Conservation (phyloP, 1,140 invertebrate genomes). For the Hermatobates lingyangjiaoensis region DNA sequence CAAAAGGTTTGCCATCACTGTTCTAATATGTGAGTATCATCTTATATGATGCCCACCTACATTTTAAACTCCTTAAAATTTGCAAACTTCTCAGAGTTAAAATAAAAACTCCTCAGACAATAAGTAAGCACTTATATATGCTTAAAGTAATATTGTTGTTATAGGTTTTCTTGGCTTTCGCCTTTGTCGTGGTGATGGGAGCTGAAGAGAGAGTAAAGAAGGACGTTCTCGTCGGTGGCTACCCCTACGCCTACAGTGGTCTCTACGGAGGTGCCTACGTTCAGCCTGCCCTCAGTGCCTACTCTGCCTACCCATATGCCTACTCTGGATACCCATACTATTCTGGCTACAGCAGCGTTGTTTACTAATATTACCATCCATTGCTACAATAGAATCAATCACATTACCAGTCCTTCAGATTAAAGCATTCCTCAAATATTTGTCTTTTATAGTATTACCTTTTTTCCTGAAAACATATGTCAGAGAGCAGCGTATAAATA, state of each 20-base stretch:
- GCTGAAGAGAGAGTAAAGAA: slow-evolving; percentile 10
- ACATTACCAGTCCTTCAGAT: background rate
- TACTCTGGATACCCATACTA: background rate
- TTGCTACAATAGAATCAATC: background rate
- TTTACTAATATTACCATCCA: background rate
- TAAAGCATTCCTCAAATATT: too few relatives aligned
- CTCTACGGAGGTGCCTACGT: background rate
- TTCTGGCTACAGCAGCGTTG: background rate
- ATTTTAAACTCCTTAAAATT: too few relatives aligned
- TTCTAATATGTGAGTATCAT: too few relatives aligned
- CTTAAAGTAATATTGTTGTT: background rate
- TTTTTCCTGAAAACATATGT: too few relatives aligned
- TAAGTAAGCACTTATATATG: too few relatives aligned
- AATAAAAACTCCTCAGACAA: too few relatives aligned
- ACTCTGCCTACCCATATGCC: slow-evolving; percentile 7
- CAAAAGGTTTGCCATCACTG: too few relatives aligned
- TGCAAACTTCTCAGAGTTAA: too few relatives aligned
- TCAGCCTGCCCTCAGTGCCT: background rate
- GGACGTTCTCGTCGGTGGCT: slow-evolving; percentile 7
- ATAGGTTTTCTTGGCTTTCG: slow-evolving; percentile 2
- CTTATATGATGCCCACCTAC: too few relatives aligned
- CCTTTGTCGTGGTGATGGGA: slow-evolving; percentile 7
- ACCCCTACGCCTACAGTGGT: background rate
- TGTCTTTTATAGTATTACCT: too few relatives aligned
- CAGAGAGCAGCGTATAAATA: too few relatives aligned